A percentile compares a stretch with the other conserved stretches of the same genome.
These are phyloP conservation scores for Samia ricini DNA, from an alignment of 1,140 invertebrate species.

Conservation along the genomic window DNA sequence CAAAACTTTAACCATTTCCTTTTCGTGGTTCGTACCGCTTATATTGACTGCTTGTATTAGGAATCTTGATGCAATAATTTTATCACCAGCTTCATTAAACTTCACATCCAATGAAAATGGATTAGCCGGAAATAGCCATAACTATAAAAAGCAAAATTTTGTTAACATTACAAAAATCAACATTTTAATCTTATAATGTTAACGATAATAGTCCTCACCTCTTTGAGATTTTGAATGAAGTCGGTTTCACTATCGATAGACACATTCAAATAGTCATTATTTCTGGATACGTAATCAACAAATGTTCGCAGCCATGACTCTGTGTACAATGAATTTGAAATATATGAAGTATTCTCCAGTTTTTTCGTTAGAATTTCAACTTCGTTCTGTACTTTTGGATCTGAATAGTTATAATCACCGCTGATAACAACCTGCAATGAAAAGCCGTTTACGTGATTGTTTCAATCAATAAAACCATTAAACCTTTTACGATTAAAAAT, in stretches of 20 bases:
- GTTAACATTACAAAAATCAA: neutral
- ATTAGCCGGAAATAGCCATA: constrained; percentile 86
- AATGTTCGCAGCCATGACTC: constrained; percentile 95
- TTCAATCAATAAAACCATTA: neutral
- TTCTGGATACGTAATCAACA: constrained; percentile 86
- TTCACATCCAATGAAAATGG: constrained; percentile 90
- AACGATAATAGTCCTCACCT: too few relatives aligned
- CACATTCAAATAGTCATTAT: constrained; percentile 85
- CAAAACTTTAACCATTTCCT: constrained; percentile 92
- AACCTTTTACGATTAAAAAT: too few relatives aligned
- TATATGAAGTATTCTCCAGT: constrained; percentile 90
- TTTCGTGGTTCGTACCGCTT: constrained; percentile 92
- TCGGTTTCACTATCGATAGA: constrained; percentile 84
- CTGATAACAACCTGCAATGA: constrained; percentile 87
- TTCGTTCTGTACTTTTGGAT: constrained; percentile 86
- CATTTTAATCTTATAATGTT: too few relatives aligned
- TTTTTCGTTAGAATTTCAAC: constrained; percentile 88
- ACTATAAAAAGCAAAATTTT: constrained; percentile 66
- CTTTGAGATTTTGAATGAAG: constrained; percentile 87
- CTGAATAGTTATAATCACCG: constrained; percentile 91
- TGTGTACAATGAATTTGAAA: constrained; percentile 88
- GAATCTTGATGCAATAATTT: constrained; percentile 90
- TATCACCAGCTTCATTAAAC: constrained; percentile 86
- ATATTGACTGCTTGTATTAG: constrained; percentile 94
- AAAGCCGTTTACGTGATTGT: constrained; percentile 8